These are phyloP conservation scores for Rapana venosa DNA, from an alignment of 2,888 invertebrate species.

Conservation along the genomic window DNA sequence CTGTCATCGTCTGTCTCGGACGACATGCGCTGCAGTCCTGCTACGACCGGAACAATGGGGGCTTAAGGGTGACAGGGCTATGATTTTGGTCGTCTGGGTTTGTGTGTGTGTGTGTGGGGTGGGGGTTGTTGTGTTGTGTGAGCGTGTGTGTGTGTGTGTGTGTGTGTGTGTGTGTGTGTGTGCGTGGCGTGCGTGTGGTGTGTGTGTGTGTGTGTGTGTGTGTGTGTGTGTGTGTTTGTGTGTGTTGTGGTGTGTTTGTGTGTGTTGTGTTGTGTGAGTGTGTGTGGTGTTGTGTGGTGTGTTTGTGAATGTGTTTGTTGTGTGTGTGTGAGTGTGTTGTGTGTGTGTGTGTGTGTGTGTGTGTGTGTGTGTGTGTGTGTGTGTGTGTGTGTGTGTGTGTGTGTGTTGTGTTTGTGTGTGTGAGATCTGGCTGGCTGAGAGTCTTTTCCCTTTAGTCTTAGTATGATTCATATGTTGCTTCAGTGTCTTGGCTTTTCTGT, in stretches of 20 bases:
- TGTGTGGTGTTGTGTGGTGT: not conserved
- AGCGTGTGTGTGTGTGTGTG: not conserved
- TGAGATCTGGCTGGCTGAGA: not conserved
- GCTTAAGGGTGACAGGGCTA: not conserved
- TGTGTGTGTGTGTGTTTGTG: not conserved
- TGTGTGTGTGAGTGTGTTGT: too few relatives aligned
- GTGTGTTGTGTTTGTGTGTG: not conserved
- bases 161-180: not conserved
- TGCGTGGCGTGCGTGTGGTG: too few relatives aligned
- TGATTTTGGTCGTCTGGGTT: not conserved
- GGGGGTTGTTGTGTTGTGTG: too few relatives aligned
- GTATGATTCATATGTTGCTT: not conserved
- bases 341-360: too few relatives aligned
- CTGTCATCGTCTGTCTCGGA: too few relatives aligned
- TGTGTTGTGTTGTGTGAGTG: not conserved
- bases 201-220: not conserved
- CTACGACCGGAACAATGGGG: not conserved
- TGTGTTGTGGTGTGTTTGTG: too few relatives aligned
- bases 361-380: too few relatives aligned
- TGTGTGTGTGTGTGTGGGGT: not conserved
- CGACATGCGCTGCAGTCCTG: too few relatives aligned
- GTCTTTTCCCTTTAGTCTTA: not conserved
- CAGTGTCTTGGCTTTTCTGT: not conserved
- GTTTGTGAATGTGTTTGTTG: not conserved
- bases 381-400: not conserved